Base-by-base conservation (phyloP, 2,113 vertebrate species). In the Ascaphus truei region DNA sequence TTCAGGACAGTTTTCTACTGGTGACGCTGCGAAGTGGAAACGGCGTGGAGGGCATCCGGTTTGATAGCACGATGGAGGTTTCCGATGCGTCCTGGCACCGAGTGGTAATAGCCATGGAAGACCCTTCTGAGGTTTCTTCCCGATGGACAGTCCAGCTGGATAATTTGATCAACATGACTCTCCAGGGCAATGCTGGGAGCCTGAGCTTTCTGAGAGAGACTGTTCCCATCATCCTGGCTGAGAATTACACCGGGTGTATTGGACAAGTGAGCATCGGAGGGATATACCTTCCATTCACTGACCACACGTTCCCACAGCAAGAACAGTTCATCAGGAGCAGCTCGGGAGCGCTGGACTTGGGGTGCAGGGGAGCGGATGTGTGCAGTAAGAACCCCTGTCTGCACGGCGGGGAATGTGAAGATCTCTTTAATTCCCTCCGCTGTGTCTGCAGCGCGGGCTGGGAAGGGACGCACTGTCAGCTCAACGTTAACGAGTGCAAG, bases 211-310 rank as follows among this genome's bases (percentile, higher is more conserved):
- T 98, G 2, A 92, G 86, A 56, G 75, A 80, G 62, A 82, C 85
- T 0, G 76, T 62, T 0, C 9, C 0, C 1, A 20, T 98, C 3
- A 71, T 84, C 23, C 11, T 98, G 57, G 94, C 93, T 0, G 89
- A 95, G 41, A 93, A 93, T 20, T 98, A 92, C 86, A 93, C 90
- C 0, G 97, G 97, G 68, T 98, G 97, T 80, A 77, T 99, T 5
- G 92, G 94, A 5, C 90, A 81, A 12, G 90, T 94, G 74, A 83
- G 84, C 16, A 81, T 98, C 0, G 95, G 94, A 0, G 93, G 91
- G 0, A 81, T 98, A 34, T 86, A 93, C 71, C 83, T 99, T 68
- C 93, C 95, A 0, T 85, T 96, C 43, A 15, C 79, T 0, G 79
- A 77, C 12, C 34, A 50, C 1, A n/a, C 61, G 0, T 68, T 86